Evolutionary conservation across 2,797 vertebrate species (phyloP), one percentile per base, ranked within the genome.

Genomic region (Macropodus opercularis): DNA sequence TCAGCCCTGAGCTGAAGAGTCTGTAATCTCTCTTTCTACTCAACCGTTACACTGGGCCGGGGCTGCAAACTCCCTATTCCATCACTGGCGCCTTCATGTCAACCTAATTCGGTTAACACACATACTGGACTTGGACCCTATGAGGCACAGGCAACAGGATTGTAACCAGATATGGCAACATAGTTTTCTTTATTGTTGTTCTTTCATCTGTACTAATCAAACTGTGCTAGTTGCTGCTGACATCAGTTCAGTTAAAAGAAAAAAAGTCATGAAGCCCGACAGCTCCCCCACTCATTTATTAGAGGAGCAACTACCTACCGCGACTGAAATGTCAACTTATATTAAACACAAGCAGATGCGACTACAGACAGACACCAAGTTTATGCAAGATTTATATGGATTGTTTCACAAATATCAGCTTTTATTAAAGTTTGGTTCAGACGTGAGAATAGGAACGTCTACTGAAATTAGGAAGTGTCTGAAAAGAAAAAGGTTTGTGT

Each of bases 351-450:
- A 17, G 12, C n/a, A n/a, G 41, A 13, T 26, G 47, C 21, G 1
- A 5, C 2, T 15, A 2, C 14, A 40, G 21, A 24, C 8, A 22
- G 31, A 26, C 12, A 34, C 3, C 12, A 12, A 61, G 17, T 63
- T 69, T 46, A 57, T 26, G 4, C 4, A 43, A 48, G 59, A 67
- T 64, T 46, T 53, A 27, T 40, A 23, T 39, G 47, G 23, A 34
- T 64, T 6, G 22, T 40, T 57, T 64, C 21, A 40, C 18, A 48
- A 81, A 77, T 41, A 43, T 18, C 51, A 64, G 4, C n/a, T 50
- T 39, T 43, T 51, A 50, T 52, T 72, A 22, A 63, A 36, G 13
- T 19, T 38, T 29, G 35, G 29, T 44, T 12, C 14, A 14, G 14
- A 8, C 14, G 19, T 15, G 14, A 23, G 8, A 11, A 8, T 5